Base-by-base conservation (phyloP, 2,888 invertebrate genomes). In the Philereme vetulata region DNA sequence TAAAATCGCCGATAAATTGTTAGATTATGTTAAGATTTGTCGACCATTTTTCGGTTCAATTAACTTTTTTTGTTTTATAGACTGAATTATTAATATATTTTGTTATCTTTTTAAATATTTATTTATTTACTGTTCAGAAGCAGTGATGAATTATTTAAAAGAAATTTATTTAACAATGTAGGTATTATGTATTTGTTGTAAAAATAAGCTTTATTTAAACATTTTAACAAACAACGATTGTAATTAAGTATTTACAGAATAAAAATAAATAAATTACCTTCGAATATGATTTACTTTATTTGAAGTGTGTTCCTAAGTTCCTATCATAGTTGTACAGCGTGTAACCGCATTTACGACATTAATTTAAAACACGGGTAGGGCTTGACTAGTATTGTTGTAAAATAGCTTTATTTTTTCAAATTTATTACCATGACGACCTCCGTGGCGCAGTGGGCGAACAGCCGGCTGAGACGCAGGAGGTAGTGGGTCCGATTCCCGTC, bases 1-100 rank as follows among this genome's bases (percentile, higher is more conserved):
- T 79, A 87, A 88, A 88, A 85, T 87, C 62, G 88, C 84, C 87
- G 83, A 74, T 66, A 79, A 83, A 84, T 82, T 72, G 21, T 21
- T 21, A 21, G 21, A 21, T 21, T 49, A 43, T 49, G 8, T 56
- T 36, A 32, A 43, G 45, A 70, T 73, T 55, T 82, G 21, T 79
- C 84, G 88, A 84, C 88, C 76, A 87, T 88, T 88, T 88, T 88
- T 77, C 79, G 77, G 77, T 71, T 67, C 21, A 21, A 66, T 71
- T 70, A 44, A 1, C 56, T 50, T 70, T 72, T 67, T 65, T n/a
- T n/a, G n/a, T n/a, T 73, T 66, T 72, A 80, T 82, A 84, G 87
- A 88, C 88, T 88, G 87, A 88, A 79, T 84, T 81, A 81, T 44
- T 78, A 78, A 53, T 46, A 49, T 80, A 80, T 82, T 84, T 84